These are phyloP conservation scores for Chaetura pelagica DNA, from an alignment of 2,113 vertebrate species.

Conservation along the genomic window DNA sequence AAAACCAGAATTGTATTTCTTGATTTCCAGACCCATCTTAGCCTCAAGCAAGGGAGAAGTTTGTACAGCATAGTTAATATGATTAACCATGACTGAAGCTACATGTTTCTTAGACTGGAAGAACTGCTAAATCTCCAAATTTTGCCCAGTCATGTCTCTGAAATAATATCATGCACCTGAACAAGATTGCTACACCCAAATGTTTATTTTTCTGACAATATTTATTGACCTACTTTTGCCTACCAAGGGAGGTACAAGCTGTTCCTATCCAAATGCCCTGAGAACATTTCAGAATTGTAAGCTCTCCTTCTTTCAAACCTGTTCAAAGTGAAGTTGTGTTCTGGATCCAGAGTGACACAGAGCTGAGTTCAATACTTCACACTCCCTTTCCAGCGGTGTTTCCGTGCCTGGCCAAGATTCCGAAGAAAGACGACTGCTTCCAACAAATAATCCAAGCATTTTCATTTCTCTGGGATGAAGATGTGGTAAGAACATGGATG, in stretches of 20 bases:
- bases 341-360: background rate
- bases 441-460: background rate
- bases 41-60: conserved; percentile 38
- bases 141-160: conserved; percentile 7
- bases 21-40: conserved; percentile 7
- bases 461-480: background rate
- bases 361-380: background rate
- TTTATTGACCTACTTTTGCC: background rate
- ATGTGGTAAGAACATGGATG: background rate
- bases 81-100: background rate
- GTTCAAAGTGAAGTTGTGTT: background rate
- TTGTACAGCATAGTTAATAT: background rate
- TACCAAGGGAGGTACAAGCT: background rate
- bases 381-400: background rate
- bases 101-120: conserved; percentile 10
- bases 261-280: background rate
- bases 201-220: background rate
- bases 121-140: conserved; percentile 11
- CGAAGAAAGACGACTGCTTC: accelerated
- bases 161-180: background rate
- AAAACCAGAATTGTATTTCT: background rate
- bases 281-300: background rate
- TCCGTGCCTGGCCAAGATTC: accelerated
- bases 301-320: background rate
- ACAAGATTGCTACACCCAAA: conserved; percentile 8